Percentiles rank a stretch among this genome's conserved stretches.
Conservation (phyloP, 2,113 vertebrate species). For the Dissostichus mawsoni region DNA sequence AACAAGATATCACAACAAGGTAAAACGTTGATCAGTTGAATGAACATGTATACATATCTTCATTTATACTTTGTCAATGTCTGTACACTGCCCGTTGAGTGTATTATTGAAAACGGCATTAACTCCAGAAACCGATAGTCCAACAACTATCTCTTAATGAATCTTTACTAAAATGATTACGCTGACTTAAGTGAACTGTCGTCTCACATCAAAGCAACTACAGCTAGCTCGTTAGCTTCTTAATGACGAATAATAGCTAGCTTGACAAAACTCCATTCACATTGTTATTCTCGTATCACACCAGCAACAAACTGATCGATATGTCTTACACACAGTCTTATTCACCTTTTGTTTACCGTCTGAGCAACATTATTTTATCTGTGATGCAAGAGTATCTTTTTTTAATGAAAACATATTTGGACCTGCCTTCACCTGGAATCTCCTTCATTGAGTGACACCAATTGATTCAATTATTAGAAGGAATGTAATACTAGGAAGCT, state of each 20-base stretch:
- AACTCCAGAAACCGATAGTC: too few species aligned
- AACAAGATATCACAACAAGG: too few species aligned
- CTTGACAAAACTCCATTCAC: too few species aligned
- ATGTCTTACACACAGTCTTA: background rate
- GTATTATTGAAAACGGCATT: background rate
- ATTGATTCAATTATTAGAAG: background rate
- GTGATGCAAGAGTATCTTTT: too few species aligned
- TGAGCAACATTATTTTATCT: background rate
- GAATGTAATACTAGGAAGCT: background rate
- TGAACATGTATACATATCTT: too few species aligned
- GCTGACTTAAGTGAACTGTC: accelerated
- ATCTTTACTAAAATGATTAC: background rate
- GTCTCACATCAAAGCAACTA: too few species aligned
- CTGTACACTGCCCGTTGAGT: background rate
- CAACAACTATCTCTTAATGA: too few species aligned
- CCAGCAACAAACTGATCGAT: background rate
- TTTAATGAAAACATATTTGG: too few species aligned
- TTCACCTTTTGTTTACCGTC: background rate
- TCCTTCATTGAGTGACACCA: too few species aligned
- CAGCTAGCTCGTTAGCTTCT: background rate
- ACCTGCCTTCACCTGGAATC: too few species aligned
- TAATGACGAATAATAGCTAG: too few species aligned
- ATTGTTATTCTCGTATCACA: background rate
- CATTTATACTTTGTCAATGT: background rate
- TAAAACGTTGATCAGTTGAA: too few species aligned